Evolutionary conservation across 2,113 vertebrate genomes (phyloP).

Genomic region (Carlito syrichta): DNA sequence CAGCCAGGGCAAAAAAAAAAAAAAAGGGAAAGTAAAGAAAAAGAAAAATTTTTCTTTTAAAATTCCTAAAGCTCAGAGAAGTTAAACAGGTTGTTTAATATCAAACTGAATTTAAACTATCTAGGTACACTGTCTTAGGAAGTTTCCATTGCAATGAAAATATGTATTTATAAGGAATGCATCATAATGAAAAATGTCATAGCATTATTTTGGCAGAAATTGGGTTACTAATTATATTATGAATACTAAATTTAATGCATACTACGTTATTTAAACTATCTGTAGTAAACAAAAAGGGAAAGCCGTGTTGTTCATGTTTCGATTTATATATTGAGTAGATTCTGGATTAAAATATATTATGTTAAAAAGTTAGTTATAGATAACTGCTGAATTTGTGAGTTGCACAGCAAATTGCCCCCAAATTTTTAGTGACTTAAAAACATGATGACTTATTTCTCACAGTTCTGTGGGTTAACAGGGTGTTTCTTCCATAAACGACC

Average conservation of each 20-base stretch:
- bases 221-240: background rate
- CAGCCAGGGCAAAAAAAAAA: too few species aligned
- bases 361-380: background rate
- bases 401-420: background rate
- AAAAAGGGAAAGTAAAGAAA: too few species aligned
- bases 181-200: background rate
- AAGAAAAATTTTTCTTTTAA: too few species aligned
- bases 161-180: background rate
- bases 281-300: too few species aligned
- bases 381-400: background rate
- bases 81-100: background rate
- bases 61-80: background rate
- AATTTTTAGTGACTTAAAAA: background rate
- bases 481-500: background rate
- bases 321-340: background rate
- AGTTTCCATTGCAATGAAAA: background rate
- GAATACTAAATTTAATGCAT: background rate
- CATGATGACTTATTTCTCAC: background rate
- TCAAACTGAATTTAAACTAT: background rate
- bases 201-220: background rate
- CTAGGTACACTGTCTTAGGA: background rate
- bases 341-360: background rate
- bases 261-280: background rate
- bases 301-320: background rate
- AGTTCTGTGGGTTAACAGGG: background rate